Evolutionary conservation across 1,140 invertebrate genomes (phyloP).

Genomic region (Bombus breviceps): DNA sequence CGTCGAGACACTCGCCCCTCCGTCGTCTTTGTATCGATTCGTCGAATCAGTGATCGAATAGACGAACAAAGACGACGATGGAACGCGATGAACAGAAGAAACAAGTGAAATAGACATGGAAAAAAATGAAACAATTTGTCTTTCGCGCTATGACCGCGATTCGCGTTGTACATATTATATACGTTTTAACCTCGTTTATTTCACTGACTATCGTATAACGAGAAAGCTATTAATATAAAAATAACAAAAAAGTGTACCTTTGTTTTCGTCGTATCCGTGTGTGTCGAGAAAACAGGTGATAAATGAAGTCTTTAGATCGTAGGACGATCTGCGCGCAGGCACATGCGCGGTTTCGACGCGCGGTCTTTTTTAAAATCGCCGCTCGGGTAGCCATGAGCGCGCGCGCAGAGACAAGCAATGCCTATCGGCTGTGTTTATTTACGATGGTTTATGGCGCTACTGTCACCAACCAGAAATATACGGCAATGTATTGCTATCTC

Average conservation of each 20-base stretch:
- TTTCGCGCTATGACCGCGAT: slow-evolving; percentile 37
- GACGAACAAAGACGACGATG: neutral
- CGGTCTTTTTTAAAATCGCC: neutral
- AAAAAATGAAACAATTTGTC: neutral
- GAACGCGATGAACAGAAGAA: too few species aligned
- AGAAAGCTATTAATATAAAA: slow-evolving; percentile 48
- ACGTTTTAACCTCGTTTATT: slow-evolving; percentile 64
- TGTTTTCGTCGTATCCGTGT: slow-evolving; percentile 51
- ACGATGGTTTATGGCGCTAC: slow-evolving; percentile 46
- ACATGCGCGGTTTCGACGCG: neutral
- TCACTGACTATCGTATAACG: slow-evolving; percentile 41
- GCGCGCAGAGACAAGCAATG: slow-evolving; percentile 56
- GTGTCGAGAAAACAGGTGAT: slow-evolving; percentile 37
- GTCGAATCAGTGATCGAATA: too few species aligned
- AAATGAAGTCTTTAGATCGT: slow-evolving; percentile 51
- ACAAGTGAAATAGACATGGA: neutral
- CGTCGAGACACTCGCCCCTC: neutral
- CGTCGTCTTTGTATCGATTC: neutral
- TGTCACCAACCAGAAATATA: slow-evolving; percentile 30
- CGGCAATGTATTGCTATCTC: neutral
- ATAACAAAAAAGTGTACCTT: slow-evolving; percentile 53
- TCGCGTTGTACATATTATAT: slow-evolving; percentile 30
- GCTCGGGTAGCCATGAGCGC: neutral
- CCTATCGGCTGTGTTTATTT: slow-evolving; percentile 62
- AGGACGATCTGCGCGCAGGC: slow-evolving; percentile 51